Percentiles rank a stretch among this genome's conserved stretches.
Evolutionary conservation across 2,797 vertebrate genomes (phyloP).

Genomic region (Typhlichthys eigenmanni): DNA sequence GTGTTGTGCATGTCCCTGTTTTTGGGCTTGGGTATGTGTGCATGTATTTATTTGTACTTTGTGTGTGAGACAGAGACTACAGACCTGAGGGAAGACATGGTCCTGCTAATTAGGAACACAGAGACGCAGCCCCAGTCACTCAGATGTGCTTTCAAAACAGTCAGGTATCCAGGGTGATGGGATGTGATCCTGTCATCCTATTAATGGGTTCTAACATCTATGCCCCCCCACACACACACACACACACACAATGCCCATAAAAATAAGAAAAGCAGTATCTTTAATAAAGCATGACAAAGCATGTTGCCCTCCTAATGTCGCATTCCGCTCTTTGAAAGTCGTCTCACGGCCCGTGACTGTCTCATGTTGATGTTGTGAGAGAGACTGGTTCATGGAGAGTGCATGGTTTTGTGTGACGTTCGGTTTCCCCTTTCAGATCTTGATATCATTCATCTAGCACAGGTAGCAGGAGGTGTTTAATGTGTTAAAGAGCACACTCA

Average conservation of each 20-base stretch:
- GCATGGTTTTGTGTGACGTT: constrained; percentile 23
- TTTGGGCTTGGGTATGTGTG: too few species aligned
- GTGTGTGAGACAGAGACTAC: constrained; percentile 4
- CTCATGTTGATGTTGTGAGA: constrained; percentile 40
- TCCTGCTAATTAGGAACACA: constrained; percentile 71
- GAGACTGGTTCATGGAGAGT: constrained; percentile 50
- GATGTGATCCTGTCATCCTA: constrained; percentile 44
- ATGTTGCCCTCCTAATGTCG: constrained; percentile 14
- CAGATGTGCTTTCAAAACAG: constrained; percentile 62
- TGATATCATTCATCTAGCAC: constrained; percentile 21
- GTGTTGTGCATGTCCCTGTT: too few species aligned
- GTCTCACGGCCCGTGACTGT: constrained; percentile 19
- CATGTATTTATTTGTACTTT: neutral
- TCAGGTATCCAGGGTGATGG: constrained; percentile 46
- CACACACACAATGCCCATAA: constrained; percentile 1
- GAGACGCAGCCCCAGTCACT: constrained; percentile 65
- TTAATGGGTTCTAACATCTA: constrained; percentile 15
- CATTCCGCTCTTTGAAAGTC: constrained; percentile 10
- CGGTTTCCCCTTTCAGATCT: constrained; percentile 1
- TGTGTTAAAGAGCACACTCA: too few species aligned
- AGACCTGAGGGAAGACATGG: constrained; percentile 61
- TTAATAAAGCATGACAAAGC: constrained; percentile 3
- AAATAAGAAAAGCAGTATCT: constrained; percentile 20
- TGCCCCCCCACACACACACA: too few species aligned
- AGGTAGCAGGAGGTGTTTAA: neutral